Evolutionary conservation across 2,888 invertebrate species (phyloP).

Genomic region (Eilema caniola): DNA sequence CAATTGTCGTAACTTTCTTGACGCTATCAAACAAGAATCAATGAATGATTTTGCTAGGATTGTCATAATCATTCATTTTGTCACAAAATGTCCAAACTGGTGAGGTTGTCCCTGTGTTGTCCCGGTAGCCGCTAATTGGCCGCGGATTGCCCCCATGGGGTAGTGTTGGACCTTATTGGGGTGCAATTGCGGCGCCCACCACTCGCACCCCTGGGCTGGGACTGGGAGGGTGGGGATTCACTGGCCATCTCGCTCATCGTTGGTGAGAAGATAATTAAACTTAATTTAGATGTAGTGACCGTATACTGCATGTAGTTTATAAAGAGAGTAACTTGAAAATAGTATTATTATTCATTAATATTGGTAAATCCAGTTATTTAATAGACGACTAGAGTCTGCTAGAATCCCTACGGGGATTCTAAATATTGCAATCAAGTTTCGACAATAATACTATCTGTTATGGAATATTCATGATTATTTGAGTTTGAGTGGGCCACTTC

Average conservation of each 20-base stretch:
- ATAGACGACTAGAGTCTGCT: too few relatives aligned
- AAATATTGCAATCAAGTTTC: too few relatives aligned
- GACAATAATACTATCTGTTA: too few relatives aligned
- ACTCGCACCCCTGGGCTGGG: conserved; percentile 53
- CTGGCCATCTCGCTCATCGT: conserved; percentile 53
- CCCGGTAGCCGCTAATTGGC: conserved; percentile 81
- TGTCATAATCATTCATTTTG: too few relatives aligned
- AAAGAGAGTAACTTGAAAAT: conserved; percentile 85
- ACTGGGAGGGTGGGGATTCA: conserved; percentile 35
- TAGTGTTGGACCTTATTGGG: conserved; percentile 54
- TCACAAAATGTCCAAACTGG: conserved; percentile 87
- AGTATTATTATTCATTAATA: too few relatives aligned
- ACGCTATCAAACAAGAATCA: too few relatives aligned
- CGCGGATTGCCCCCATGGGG: conserved; percentile 62
- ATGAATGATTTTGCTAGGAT: too few relatives aligned
- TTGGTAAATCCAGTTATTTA: too few relatives aligned
- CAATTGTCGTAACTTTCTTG: too few relatives aligned
- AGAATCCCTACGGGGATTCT: too few relatives aligned
- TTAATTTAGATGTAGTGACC: conserved; percentile 47
- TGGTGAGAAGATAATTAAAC: conserved; percentile 66
- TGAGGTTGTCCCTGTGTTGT: conserved; percentile 89
- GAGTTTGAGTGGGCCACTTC: too few relatives aligned
- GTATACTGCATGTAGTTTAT: conserved; percentile 66
- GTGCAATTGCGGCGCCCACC: conserved; percentile 52
- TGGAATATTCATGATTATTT: too few relatives aligned